Percentiles rank a stretch among this genome's conserved stretches.
Conservation (phyloP, 2,888 invertebrate species). For the Pseudococcus viburni region DNA sequence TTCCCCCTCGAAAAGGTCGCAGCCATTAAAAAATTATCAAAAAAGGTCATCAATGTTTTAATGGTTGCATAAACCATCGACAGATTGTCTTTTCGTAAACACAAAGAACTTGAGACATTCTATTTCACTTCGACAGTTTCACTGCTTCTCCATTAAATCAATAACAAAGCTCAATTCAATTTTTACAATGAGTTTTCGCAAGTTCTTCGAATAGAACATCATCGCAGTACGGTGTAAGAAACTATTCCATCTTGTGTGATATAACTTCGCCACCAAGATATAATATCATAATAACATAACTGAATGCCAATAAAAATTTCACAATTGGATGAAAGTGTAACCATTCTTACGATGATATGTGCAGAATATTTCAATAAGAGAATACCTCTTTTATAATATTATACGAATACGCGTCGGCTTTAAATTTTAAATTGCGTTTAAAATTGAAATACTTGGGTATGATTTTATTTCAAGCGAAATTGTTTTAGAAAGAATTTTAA, state of each 20-base stretch:
- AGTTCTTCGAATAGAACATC: not conserved
- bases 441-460: no score
- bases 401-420: not conserved
- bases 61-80: not conserved
- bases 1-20: not conserved
- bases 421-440: no score
- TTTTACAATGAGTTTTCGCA: not conserved
- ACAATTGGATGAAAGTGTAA: not conserved
- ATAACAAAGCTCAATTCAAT: not conserved
- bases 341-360: not conserved
- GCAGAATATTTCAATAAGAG: not conserved
- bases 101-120: not conserved
- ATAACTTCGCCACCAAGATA: not conserved
- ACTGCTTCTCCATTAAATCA: not conserved
- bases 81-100: no score
- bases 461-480: no score
- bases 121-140: not conserved
- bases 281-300: not conserved
- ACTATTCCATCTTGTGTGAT: not conserved
- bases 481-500: no score
- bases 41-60: not conserved
- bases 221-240: not conserved
- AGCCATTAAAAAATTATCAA: not conserved
- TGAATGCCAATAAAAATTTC: not conserved
- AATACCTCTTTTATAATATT: not conserved